A percentile compares a stretch with the other conserved stretches of the same genome.
Evolutionary conservation across 2,797 vertebrate genomes (phyloP).

Genomic region (Myotis daubentonii): DNA sequence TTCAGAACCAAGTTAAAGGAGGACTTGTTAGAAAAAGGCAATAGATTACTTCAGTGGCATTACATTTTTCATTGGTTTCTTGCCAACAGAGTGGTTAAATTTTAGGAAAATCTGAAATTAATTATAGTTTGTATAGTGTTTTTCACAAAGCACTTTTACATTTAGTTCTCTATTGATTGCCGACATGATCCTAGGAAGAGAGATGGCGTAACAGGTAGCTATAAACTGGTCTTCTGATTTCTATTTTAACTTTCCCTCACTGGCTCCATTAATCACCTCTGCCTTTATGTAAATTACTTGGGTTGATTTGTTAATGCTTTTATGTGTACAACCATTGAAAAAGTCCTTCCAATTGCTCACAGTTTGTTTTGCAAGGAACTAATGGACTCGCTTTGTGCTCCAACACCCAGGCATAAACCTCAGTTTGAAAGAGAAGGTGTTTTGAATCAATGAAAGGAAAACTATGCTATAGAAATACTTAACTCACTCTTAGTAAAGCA

Average conservation of each 20-base stretch:
- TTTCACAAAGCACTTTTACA: neutral
- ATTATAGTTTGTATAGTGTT: neutral
- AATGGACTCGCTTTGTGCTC: neutral
- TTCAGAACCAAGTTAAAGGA: neutral
- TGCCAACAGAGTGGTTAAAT: neutral
- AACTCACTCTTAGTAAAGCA: neutral
- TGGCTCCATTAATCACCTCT: neutral
- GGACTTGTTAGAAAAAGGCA: neutral
- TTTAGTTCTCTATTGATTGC: neutral
- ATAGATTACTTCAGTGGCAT: neutral
- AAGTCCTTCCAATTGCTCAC: neutral
- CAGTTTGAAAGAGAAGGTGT: conserved; percentile 3
- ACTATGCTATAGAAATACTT: neutral
- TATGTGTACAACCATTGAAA: neutral
- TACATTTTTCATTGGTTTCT: neutral
- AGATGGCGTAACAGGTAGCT: neutral
- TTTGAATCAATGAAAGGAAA: neutral
- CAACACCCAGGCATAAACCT: neutral
- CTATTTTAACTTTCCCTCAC: neutral
- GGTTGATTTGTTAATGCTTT: neutral
- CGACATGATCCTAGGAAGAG: neutral
- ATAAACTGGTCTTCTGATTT: neutral
- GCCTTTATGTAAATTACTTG: neutral
- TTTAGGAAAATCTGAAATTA: conserved; percentile 23
- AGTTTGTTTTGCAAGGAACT: conserved; percentile 27